These are phyloP conservation scores for Drosophila willistoni DNA, from an alignment of 1,140 invertebrate species.

Conservation along the genomic window DNA sequence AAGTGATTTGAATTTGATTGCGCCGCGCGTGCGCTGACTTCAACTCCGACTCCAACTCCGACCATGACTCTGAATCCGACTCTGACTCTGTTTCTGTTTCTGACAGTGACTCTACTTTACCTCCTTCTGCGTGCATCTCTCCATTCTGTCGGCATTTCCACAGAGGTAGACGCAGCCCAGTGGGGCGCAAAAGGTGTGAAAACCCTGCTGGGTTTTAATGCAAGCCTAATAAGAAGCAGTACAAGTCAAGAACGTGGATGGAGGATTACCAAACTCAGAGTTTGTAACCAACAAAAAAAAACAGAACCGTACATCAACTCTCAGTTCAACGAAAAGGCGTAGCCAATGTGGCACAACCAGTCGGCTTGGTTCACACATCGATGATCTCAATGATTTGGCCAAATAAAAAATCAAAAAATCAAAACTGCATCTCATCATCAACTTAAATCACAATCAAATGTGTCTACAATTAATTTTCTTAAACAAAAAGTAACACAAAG, in stretches of 20 bases:
- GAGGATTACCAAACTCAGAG: too few species aligned
- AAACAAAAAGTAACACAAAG: too few species aligned
- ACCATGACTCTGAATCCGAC: neutral
- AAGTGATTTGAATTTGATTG: slow-evolving; percentile 81
- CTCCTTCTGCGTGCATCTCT: slow-evolving; percentile 21
- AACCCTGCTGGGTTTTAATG: slow-evolving; percentile 83
- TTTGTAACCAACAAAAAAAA: neutral
- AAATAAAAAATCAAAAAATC: neutral
- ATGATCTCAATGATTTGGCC: slow-evolving; percentile 5
- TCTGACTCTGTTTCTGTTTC: neutral
- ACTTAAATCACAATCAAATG: neutral
- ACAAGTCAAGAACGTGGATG: neutral
- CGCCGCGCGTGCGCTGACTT: slow-evolving; percentile 66
- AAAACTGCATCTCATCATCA: slow-evolving; percentile 4
- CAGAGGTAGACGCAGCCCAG: slow-evolving; percentile 39
- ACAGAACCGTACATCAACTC: neutral
- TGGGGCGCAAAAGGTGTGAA: slow-evolving; percentile 82
- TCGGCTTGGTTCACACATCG: neutral
- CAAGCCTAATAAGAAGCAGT: slow-evolving; percentile 82
- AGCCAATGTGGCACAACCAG: slow-evolving; percentile 6
- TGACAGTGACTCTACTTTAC: slow-evolving; percentile 20
- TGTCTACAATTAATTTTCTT: slow-evolving; percentile 1
- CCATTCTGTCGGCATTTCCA: slow-evolving; percentile 34
- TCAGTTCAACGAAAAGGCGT: slow-evolving; percentile 5
- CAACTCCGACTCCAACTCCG: slow-evolving; percentile 2